phyloP scores from a whole-genome alignment of 2,888 invertebrate species.

The Nebria salina region DNA sequence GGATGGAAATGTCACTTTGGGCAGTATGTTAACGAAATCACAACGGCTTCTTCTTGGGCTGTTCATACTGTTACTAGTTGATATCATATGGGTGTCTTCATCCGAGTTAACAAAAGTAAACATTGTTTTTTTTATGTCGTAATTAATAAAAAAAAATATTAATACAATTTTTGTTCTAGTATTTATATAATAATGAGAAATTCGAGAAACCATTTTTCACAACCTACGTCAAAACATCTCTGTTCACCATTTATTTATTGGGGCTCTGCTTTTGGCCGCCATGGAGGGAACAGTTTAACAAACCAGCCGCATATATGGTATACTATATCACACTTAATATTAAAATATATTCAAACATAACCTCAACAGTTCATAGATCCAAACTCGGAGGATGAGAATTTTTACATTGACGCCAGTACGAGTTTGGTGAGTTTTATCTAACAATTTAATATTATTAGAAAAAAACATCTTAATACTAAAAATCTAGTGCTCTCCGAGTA shows the following conservation, averaged over 20 bases:
- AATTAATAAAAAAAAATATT: background rate
- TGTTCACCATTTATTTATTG: slow-evolving; percentile 91
- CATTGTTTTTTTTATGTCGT: background rate
- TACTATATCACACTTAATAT: slow-evolving; percentile 51
- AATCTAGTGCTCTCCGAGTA: background rate
- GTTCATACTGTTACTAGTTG: slow-evolving; percentile 87
- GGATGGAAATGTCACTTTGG: slow-evolving; percentile 55
- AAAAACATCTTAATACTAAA: too few species aligned
- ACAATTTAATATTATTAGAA: background rate
- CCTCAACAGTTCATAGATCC: slow-evolving; percentile 73
- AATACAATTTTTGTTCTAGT: slow-evolving; percentile 69
- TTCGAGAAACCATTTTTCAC: slow-evolving; percentile 95
- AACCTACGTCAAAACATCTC: slow-evolving; percentile 93
- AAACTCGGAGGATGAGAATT: slow-evolving; percentile 82
- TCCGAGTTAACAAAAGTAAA: slow-evolving; percentile 94
- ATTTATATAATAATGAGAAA: slow-evolving; percentile 83
- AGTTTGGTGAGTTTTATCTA: slow-evolving; percentile 67
- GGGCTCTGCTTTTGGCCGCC: slow-evolving; percentile 90
- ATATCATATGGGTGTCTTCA: slow-evolving; percentile 95
- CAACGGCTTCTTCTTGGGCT: slow-evolving; percentile 85
- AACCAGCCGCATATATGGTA: slow-evolving; percentile 78
- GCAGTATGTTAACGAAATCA: slow-evolving; percentile 69
- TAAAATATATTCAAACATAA: background rate
- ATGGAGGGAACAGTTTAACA: slow-evolving; percentile 87
- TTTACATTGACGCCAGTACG: slow-evolving; percentile 74